Evolutionary conservation across 2,888 invertebrate genomes (phyloP).

Genomic region (Drosophila histrio): DNA sequence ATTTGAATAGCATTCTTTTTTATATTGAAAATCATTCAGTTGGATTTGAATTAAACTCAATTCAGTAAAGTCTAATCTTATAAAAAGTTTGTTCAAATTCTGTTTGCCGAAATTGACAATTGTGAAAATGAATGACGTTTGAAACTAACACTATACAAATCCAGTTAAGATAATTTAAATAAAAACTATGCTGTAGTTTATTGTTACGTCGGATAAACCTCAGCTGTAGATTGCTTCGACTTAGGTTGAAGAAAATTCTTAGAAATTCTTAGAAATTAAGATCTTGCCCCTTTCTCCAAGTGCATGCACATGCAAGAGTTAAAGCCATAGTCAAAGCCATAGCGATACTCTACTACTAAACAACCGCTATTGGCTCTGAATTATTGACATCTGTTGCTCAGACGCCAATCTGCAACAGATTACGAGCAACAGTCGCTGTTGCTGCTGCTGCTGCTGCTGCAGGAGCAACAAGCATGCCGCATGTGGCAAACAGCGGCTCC

Average conservation of each 20-base stretch:
- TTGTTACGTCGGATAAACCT: not conserved
- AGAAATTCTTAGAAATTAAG: conserved; percentile 8
- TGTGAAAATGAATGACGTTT: too few relatives aligned
- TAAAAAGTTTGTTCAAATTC: too few relatives aligned
- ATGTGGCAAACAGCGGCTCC: conserved; percentile 34
- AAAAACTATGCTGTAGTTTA: not conserved
- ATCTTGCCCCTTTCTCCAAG: conserved; percentile 8
- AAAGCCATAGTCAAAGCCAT: conserved; percentile 2
- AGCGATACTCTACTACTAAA: conserved; percentile 20
- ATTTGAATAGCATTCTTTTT: too few relatives aligned
- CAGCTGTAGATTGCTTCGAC: not conserved
- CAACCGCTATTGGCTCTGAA: conserved; percentile 66
- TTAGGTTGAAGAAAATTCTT: not conserved
- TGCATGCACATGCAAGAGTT: conserved; percentile 2
- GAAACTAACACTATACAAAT: too few relatives aligned
- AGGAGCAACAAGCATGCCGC: conserved; percentile 13
- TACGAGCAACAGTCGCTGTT: conserved; percentile 37
- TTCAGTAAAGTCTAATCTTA: too few relatives aligned
- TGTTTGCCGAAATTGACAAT: too few relatives aligned
- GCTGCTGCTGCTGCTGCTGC: conserved; percentile 6
- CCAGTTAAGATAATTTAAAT: not conserved
- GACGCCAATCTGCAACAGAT: conserved; percentile 68
- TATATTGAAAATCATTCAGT: too few relatives aligned
- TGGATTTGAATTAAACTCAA: too few relatives aligned
- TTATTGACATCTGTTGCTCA: conserved; percentile 71